Evolutionary conservation across 2,113 vertebrate species (phyloP), one percentile per base, ranked within the genome.

Genomic region (Anolis sagrei): DNA sequence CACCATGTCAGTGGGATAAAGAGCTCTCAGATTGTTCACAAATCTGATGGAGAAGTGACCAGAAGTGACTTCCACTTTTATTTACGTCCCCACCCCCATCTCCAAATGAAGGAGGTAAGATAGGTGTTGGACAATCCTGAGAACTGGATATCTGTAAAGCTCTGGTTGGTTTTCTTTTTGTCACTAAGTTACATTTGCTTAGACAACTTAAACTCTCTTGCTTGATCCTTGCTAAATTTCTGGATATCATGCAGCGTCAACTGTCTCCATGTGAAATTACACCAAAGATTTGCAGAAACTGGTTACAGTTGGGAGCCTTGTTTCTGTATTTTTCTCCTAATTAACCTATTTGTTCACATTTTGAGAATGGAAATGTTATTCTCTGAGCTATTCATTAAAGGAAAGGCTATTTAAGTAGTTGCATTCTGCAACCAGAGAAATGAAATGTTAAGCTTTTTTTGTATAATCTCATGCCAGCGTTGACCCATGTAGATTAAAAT

Each of bases 401-500:
- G 74, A 68, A 0, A 87, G 89, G 19, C 25, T 82, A 70, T 86
- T 91, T 95, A 92, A 83, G 90, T 91, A 93, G 62, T 82, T 88
- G 78, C 87, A 89, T 89, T 91, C 84, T 94, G 19, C 88, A 94
- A 91, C 84, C 90, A 87, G 66, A 94, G 89, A 88, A 91, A 88
- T 94, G 86, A 93, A 94, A 90, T 93, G 88, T 91, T 91, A 95
- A 92, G 82, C 85, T 93, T 95, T 97, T 94, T 97, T 94, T 94
- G 93, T 96, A 89, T 94, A 93, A 94, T 97, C 90, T 95, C 89
- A 93, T 96, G 95, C 96, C 96, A 97, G n/a, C 95, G 95, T 95
- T 97, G 96, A 96, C 95, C 97, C 95, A 94, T 92, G 91, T 94
- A 95, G 96, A 97, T 97, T 97, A 95, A 97, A 97, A 97, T 97